Base-by-base conservation (phyloP, 2,888 invertebrate genomes). In the Parnassius apollo region DNA sequence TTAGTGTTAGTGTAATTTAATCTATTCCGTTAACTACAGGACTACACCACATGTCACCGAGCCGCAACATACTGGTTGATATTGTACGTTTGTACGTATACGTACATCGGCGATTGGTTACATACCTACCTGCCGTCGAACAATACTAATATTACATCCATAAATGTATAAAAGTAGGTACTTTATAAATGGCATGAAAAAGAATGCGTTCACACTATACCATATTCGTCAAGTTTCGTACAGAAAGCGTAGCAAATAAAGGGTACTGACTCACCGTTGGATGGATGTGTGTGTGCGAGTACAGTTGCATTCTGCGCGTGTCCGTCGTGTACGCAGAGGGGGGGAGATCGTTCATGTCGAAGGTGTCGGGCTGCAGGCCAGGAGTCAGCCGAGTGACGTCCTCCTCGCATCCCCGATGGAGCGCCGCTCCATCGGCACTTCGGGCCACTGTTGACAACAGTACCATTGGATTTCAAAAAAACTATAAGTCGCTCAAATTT, bases 271-370 rank as follows among this genome's bases (percentile, higher is more conserved):
- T 87, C 78, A 90, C 90, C 81, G 88, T 72, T 22, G 85, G 84
- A 69, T 88, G 88, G 51, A 85, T 66, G 69, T 88, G 88, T 54
- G 84, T 77, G 68, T 88, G 90, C 2, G 87, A 73, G 68, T 88
- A 89, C 54, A 89, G 76, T 72, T 87, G 87, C 86, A 90, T 88
- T 81, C 89, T 88, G 71, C 89, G 82, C 57, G 86, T 75, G 76
- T 90, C 88, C 71, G 85, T 77, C 18, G 81, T 71, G 72, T 87
- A 90, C 55, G 81, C 69, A 69, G 78, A 80, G 12, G 85, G 66
- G n/a, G 86, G 83, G 70, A 89, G 76, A 67, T 90, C 89, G 78
- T 86, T 90, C 90, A 89, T 89, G 71, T 82, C 87, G 88, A 87
- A 88, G 62, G 75, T 66, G 67, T 78, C 74, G 60, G 77, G 66